A percentile compares a stretch with the other conserved stretches of the same genome.
Evolutionary conservation across 2,888 invertebrate species (phyloP).

Genomic region (Azorinus chamasolen): DNA sequence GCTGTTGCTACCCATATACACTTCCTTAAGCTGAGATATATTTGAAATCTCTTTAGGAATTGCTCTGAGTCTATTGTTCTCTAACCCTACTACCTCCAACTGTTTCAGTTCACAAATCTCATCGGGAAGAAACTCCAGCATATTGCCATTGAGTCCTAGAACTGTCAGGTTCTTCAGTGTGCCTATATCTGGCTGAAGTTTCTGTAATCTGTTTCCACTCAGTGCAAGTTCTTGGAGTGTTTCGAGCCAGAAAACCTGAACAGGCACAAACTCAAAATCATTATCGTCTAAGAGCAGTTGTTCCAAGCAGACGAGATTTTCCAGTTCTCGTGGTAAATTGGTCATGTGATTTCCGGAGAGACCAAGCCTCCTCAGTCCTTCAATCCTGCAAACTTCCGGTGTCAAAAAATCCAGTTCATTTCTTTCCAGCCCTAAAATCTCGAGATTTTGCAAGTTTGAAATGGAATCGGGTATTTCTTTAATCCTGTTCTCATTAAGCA

Average conservation of each 20-base stretch:
- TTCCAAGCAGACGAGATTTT: constrained; percentile 77
- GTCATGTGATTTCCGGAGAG: constrained; percentile 83
- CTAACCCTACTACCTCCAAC: constrained; percentile 78
- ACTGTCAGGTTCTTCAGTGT: constrained; percentile 75
- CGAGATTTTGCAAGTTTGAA: constrained; percentile 72
- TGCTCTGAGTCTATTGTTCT: constrained; percentile 77
- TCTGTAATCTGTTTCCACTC: constrained; percentile 79
- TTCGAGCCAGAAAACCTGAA: constrained; percentile 81
- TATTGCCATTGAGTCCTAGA: constrained; percentile 81
- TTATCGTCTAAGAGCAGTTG: constrained; percentile 82
- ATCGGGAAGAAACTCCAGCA: constrained; percentile 75
- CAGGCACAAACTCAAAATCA: constrained; percentile 83
- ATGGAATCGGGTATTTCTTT: constrained; percentile 76
- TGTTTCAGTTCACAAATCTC: constrained; percentile 73
- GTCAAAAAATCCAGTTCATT: constrained; percentile 80
- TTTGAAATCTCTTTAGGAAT: constrained; percentile 80
- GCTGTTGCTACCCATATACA: constrained; percentile 81
- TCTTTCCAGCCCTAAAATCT: constrained; percentile 79
- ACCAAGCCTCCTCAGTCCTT: constrained; percentile 76
- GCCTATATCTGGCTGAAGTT: constrained; percentile 76
- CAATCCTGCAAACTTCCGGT: constrained; percentile 80
- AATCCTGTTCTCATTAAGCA: constrained; percentile 80
- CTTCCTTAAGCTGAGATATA: constrained; percentile 77
- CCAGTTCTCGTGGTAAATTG: constrained; percentile 81
- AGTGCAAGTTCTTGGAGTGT: constrained; percentile 79